Percentiles rank a stretch among this genome's conserved stretches.
Evolutionary conservation across 2,888 invertebrate genomes (phyloP).

Genomic region (Arrhopalites spinosus): DNA sequence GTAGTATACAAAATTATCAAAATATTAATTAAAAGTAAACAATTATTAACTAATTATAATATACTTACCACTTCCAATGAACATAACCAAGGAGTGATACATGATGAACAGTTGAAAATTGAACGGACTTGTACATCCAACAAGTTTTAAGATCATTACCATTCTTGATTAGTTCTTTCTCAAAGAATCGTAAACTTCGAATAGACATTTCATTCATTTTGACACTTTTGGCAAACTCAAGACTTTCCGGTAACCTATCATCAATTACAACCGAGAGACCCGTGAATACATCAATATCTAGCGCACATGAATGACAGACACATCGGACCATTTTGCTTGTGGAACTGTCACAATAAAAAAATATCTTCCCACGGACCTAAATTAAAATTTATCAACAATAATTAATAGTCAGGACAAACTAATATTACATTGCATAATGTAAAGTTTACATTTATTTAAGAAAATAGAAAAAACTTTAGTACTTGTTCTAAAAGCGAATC

Average conservation of each 20-base stretch:
- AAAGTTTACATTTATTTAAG: background rate
- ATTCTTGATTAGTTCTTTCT: no score
- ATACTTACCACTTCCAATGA: conserved; percentile 21
- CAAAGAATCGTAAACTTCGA: background rate
- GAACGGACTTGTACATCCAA: conserved; percentile 11
- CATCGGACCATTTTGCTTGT: conserved; percentile 18
- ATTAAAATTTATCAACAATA: background rate
- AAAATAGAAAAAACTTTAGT: background rate
- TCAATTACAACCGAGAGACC: conserved; percentile 21
- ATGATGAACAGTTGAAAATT: conserved; percentile 4
- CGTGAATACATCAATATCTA: conserved; percentile 29
- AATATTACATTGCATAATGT: background rate
- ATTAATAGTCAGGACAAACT: background rate
- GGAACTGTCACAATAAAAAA: conserved; percentile 13
- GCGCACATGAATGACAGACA: conserved; percentile 20
- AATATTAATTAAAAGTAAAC: background rate
- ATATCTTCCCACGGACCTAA: conserved; percentile 30
- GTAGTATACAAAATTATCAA: background rate
- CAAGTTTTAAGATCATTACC: background rate
- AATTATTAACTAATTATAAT: background rate
- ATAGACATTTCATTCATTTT: conserved; percentile 5
- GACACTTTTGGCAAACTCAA: conserved; percentile 22
- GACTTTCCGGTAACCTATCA: background rate
- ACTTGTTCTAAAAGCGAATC: conserved; percentile 17
- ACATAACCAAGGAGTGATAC: conserved; percentile 14